phyloP scores from a whole-genome alignment of 2,797 vertebrate species.

The Tauraco hartlaubi region DNA sequence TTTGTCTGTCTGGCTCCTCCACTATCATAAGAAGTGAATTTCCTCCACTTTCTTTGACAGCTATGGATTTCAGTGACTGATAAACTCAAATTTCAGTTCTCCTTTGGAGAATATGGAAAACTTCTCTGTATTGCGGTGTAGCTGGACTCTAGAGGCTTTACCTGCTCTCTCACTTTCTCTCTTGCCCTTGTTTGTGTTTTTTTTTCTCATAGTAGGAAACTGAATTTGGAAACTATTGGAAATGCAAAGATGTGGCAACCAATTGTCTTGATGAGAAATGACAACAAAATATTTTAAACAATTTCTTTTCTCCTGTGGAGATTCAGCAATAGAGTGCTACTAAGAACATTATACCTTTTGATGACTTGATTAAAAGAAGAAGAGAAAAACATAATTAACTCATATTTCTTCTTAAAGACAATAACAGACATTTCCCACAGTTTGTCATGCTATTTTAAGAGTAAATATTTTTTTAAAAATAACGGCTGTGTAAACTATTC shows the following conservation, averaged over 20 bases:
- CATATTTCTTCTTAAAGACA: not conserved
- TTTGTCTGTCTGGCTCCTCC: not conserved
- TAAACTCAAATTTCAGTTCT: not conserved
- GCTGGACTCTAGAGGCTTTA: not conserved
- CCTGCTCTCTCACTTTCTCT: not conserved
- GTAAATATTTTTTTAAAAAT: not conserved
- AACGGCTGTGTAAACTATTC: not conserved
- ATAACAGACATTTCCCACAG: not conserved
- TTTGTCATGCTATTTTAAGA: not conserved
- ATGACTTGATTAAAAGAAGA: not conserved
- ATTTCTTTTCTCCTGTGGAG: fast-evolving
- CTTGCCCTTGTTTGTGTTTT: not conserved
- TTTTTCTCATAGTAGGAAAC: not conserved
- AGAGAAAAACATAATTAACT: not conserved
- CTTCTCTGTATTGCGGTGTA: not conserved
- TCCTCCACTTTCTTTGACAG: not conserved
- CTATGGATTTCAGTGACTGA: not conserved
- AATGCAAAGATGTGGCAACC: not conserved
- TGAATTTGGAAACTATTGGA: not conserved
- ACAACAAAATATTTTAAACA: not conserved
- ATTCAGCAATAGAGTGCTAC: not conserved
- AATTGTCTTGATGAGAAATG: not conserved
- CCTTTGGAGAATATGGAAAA: not conserved
- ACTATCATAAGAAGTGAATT: not conserved
- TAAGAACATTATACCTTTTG: not conserved